Percentiles rank a stretch among this genome's conserved stretches.
Conservation (phyloP, 2,113 vertebrate genomes). For the Amphiprion ocellaris region DNA sequence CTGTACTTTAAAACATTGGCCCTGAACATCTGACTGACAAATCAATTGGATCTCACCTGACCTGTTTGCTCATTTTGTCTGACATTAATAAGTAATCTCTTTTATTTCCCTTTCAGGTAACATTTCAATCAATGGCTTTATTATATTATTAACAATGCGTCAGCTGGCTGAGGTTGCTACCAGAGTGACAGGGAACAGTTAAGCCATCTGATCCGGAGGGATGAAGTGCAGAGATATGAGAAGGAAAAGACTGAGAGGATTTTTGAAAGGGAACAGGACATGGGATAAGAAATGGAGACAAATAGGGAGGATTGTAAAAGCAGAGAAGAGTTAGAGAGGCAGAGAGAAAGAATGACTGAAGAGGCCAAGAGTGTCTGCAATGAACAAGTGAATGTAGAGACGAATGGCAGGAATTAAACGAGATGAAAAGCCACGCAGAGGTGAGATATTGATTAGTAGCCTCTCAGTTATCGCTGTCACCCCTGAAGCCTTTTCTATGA, state of each 20-base stretch:
- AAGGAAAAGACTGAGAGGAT: not conserved
- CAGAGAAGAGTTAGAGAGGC: not conserved
- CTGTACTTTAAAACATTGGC: not conserved
- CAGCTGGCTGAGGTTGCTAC: constrained; percentile 5
- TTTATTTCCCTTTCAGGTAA: not conserved
- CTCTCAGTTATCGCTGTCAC: constrained; percentile 1
- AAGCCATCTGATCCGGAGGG: constrained; percentile 58
- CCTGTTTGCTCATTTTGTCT: constrained; percentile 29
- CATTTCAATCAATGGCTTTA: constrained; percentile 35
- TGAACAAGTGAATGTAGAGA: not conserved
- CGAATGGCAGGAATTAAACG: constrained; percentile 1
- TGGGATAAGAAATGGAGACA: constrained; percentile 15
- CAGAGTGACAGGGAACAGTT: constrained; percentile 52
- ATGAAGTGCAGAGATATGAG: constrained; percentile 39
- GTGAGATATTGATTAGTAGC: constrained; percentile 38
- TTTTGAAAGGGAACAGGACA: constrained; percentile 22
- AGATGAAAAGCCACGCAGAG: constrained; percentile 12
- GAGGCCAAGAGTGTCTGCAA: not conserved
- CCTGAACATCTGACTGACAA: not conserved
- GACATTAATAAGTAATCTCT: constrained; percentile 22
- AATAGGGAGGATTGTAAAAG: constrained; percentile 17
- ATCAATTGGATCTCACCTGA: not conserved
- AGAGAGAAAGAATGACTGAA: not conserved
- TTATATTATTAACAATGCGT: constrained; percentile 33
- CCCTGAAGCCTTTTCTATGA: constrained; percentile 19